Conservation (phyloP, 2,113 vertebrate genomes). For the Lota lota region DNA sequence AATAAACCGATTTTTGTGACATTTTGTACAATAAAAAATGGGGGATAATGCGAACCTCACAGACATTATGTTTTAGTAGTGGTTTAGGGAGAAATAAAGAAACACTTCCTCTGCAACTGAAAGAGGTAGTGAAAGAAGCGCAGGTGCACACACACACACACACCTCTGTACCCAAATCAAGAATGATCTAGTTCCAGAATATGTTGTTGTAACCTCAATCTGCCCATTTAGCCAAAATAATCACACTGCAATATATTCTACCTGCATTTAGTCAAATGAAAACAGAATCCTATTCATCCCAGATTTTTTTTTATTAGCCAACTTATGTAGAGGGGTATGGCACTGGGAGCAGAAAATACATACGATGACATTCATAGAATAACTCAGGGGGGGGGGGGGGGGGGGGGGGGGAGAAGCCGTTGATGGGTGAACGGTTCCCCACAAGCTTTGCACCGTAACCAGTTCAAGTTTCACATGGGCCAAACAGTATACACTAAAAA, state of each 20-base stretch:
- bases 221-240: too few species aligned
- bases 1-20: too few species aligned
- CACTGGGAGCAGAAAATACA: conserved; percentile 15
- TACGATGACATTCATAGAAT: conserved; percentile 1
- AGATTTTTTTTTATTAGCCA: conserved; percentile 48
- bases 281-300: neutral
- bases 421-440: neutral
- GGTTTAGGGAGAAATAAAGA: too few species aligned
- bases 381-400: neutral
- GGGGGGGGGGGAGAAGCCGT: too few species aligned
- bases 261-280: neutral
- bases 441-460: neutral
- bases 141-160: conserved; percentile 19
- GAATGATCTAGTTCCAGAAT: too few species aligned
- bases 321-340: conserved; percentile 2
- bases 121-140: conserved; percentile 49
- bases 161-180: too few species aligned
- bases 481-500: conserved; percentile 6
- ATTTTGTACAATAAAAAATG: too few species aligned
- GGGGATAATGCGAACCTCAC: too few species aligned
- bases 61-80: too few species aligned
- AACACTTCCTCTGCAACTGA: conserved; percentile 30
- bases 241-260: too few species aligned
- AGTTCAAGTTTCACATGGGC: conserved; percentile 7
- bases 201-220: too few species aligned